A percentile compares a stretch with the other conserved stretches of the same genome.
These are phyloP conservation scores for Lamprotornis superbus DNA, from an alignment of 2,113 vertebrate genomes.

Conservation along the genomic window DNA sequence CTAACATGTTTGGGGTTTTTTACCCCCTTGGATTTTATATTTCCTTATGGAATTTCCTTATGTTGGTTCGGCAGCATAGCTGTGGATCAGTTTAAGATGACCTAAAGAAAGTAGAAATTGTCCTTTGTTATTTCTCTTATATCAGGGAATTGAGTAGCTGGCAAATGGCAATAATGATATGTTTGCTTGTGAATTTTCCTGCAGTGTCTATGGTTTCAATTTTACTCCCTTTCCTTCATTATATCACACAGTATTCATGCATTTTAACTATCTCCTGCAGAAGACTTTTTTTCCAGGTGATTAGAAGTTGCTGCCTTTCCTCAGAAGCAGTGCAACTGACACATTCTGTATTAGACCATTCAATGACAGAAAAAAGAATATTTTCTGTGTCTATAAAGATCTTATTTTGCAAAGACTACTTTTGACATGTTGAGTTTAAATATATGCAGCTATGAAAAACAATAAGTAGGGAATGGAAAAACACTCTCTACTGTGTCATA, in stretches of 20 bases:
- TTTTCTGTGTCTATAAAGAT: not conserved
- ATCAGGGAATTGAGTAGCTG: not conserved
- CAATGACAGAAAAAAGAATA: not conserved
- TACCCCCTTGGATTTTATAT: not conserved
- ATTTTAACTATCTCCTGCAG: not conserved
- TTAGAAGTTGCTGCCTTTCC: not conserved
- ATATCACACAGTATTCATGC: not conserved
- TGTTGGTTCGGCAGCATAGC: rapidly evolving
- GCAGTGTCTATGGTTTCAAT: not conserved
- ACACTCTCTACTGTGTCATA: not conserved
- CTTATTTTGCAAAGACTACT: not conserved
- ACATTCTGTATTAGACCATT: not conserved
- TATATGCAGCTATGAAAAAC: not conserved
- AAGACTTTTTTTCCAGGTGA: not conserved
- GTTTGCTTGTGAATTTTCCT: not conserved
- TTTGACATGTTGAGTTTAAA: not conserved
- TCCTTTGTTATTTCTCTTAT: not conserved
- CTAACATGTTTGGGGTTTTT: not conserved
- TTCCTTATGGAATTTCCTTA: not conserved
- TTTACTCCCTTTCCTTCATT: not conserved
- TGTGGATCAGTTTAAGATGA: not conserved
- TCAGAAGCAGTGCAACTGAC: not conserved
- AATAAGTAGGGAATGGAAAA: not conserved
- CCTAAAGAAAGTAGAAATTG: not conserved
- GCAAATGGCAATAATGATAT: rapidly evolving